These are phyloP conservation scores for Onychomys leucogaster DNA, from an alignment of 2,797 vertebrate genomes.

Conservation along the genomic window DNA sequence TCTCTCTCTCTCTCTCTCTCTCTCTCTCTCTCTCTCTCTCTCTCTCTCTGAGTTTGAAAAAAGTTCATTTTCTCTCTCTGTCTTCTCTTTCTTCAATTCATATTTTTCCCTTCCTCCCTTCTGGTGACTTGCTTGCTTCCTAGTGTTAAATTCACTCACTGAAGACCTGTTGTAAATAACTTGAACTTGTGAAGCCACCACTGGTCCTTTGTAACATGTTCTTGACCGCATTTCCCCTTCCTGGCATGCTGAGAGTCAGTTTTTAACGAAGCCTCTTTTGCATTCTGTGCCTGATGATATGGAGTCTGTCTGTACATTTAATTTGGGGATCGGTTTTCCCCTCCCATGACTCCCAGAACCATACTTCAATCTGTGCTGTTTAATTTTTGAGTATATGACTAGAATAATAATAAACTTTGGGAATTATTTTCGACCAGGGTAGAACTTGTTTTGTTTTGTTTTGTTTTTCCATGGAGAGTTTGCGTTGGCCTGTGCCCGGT, in stretches of 20 bases:
- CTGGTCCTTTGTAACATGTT: neutral
- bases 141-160: neutral
- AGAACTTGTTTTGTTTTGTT: neutral
- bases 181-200: neutral
- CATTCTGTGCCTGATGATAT: neutral
- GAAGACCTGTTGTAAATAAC: neutral
- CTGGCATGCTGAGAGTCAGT: neutral
- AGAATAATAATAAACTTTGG: constrained; percentile 21
- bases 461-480: neutral
- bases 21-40: neutral
- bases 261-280: constrained; percentile 18
- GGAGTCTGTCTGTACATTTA: neutral
- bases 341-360: neutral
- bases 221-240: neutral
- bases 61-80: neutral
- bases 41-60: neutral
- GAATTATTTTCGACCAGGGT: neutral
- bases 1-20: neutral
- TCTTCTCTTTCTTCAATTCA: constrained; percentile 13
- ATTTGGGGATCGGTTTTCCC: neutral
- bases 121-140: neutral
- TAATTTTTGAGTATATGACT: neutral
- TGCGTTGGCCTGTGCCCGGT: neutral
- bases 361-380: neutral
- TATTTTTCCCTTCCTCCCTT: neutral